Percentiles rank a stretch among this genome's conserved stretches.
phyloP scores from a whole-genome alignment of 2,888 invertebrate species.

The Melangyna quadrimaculata region DNA sequence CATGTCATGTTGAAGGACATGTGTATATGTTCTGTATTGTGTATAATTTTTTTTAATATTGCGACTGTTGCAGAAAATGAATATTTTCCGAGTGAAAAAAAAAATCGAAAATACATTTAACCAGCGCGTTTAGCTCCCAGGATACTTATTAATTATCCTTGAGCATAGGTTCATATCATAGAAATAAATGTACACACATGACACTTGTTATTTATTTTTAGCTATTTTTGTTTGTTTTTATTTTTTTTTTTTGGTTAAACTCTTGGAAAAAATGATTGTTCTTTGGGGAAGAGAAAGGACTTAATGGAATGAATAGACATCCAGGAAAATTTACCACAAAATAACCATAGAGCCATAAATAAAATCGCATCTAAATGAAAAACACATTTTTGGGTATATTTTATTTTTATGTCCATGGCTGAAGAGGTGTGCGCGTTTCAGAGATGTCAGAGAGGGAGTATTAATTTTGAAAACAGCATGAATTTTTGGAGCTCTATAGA shows the following conservation, averaged over 20 bases:
- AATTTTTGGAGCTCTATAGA: conserved; percentile 22
- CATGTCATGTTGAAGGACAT: conserved; percentile 32
- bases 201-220: conserved; percentile 32
- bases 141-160: conserved; percentile 59
- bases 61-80: conserved; percentile 27
- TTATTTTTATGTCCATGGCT: not conserved
- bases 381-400: conserved; percentile 34
- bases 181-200: not conserved
- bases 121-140: conserved; percentile 55
- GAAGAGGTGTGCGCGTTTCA: conserved; percentile 39
- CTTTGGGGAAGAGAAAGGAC: conserved; percentile 4
- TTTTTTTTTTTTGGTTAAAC: conserved; percentile 1
- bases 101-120: conserved; percentile 35
- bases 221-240: not conserved
- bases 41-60: not conserved
- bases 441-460: conserved; percentile 30
- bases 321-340: not conserved
- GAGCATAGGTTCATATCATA: not conserved
- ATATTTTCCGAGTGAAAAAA: not conserved
- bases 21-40: not conserved
- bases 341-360: conserved; percentile 62
- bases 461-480: conserved; percentile 60
- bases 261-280: not conserved
- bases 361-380: conserved; percentile 63
- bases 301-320: conserved; percentile 17